These are phyloP conservation scores for Cephus pygmeus DNA, from an alignment of 2,888 invertebrate species.

Conservation along the genomic window DNA sequence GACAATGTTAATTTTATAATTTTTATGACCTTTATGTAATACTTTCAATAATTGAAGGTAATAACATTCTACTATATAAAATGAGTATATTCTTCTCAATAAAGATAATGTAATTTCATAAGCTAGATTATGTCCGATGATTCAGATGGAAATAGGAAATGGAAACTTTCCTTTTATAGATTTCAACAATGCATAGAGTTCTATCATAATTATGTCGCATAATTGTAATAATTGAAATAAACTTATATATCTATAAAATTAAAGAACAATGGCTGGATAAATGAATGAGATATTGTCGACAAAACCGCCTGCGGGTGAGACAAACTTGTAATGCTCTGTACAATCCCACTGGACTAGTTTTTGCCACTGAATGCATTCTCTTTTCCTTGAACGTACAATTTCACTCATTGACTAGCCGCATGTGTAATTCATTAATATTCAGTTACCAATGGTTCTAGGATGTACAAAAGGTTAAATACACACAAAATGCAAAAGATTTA, in stretches of 20 bases:
- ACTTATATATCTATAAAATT: not conserved
- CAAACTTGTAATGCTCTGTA: not conserved
- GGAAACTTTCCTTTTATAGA: not conserved
- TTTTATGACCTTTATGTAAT: not conserved
- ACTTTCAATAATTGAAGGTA: not conserved
- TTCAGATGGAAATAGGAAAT: not conserved
- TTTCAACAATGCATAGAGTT: not conserved
- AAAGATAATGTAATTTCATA: not conserved
- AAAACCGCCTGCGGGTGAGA: not conserved
- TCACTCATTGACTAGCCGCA: not conserved
- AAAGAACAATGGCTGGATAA: not conserved
- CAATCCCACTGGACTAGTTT: slow-evolving; percentile 8
- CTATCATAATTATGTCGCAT: not conserved
- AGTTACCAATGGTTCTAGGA: not conserved
- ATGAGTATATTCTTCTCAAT: not conserved
- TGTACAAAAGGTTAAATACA: not conserved
- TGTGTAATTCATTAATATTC: not conserved
- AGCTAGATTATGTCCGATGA: not conserved
- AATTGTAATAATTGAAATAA: not conserved
- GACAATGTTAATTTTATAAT: not conserved
- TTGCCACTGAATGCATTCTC: slow-evolving; percentile 1
- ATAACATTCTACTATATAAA: not conserved
- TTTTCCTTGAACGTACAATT: not conserved
- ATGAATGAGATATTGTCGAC: not conserved
- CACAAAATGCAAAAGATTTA: not conserved